These are phyloP conservation scores for Caenorhabditis auriculariae DNA, from an alignment of 2,888 invertebrate genomes.

Conservation along the genomic window DNA sequence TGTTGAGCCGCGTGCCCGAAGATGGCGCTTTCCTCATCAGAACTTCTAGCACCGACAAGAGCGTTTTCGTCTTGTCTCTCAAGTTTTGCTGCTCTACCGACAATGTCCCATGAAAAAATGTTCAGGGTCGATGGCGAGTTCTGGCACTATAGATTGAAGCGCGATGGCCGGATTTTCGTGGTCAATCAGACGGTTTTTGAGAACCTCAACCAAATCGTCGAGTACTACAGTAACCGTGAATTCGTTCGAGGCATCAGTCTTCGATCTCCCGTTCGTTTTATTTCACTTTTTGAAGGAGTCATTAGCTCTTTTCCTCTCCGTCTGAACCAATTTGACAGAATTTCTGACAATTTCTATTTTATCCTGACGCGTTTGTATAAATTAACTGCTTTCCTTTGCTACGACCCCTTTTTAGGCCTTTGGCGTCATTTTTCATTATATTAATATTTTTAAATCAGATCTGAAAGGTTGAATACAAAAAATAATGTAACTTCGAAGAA, in stretches of 20 bases:
- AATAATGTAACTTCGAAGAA: no score
- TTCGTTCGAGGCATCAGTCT: conserved; percentile 88
- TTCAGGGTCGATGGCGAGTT: conserved; percentile 85
- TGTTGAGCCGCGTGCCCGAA: conserved; percentile 75
- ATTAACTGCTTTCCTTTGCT: no score
- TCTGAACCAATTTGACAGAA: no score
- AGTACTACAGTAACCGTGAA: conserved; percentile 85
- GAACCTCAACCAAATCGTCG: conserved; percentile 88
- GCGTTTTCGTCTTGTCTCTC: conserved; percentile 90
- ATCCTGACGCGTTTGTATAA: no score
- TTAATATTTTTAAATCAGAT: no score
- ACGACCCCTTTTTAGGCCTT: no score
- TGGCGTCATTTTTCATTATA: no score
- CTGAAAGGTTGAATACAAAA: no score
- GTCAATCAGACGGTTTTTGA: conserved; percentile 81
- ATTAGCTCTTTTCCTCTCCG: no score
- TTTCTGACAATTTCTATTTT: no score
- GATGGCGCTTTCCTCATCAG: conserved; percentile 94
- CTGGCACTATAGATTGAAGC: conserved; percentile 91
- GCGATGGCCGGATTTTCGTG: conserved; percentile 66
- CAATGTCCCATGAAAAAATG: background rate
- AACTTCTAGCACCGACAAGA: conserved; percentile 82
- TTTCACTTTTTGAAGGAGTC: no score
- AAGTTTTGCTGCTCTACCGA: conserved; percentile 69
- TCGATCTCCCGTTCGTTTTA: conserved; percentile 66